Conservation (phyloP, 1,140 invertebrate genomes). For the Bombus confusus region DNA sequence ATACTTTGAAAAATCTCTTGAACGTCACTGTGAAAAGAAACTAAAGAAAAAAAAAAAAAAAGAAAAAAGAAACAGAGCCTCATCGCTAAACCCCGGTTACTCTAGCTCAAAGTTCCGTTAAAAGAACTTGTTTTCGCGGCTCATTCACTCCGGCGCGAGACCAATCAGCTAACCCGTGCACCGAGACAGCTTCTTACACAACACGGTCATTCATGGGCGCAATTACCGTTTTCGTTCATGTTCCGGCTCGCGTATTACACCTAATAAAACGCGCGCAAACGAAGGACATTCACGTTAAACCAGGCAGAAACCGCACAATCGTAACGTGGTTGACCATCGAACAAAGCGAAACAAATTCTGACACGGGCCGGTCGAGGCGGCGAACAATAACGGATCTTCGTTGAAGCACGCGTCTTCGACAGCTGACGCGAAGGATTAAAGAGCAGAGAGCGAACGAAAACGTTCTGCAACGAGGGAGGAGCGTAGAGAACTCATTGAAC, state of each 20-base stretch:
- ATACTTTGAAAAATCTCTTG: not conserved
- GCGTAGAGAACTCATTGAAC: slow-evolving; percentile 69
- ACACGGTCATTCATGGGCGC: not conserved
- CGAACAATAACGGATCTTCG: not conserved
- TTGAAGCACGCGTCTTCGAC: slow-evolving; percentile 19
- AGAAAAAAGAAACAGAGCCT: too few relatives aligned
- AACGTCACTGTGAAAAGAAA: not conserved
- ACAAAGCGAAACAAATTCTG: not conserved
- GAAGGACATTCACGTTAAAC: not conserved
- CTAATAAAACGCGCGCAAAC: not conserved
- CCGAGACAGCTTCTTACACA: not conserved
- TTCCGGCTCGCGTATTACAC: not conserved
- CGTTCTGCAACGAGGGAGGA: not conserved
- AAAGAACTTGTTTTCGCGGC: not conserved
- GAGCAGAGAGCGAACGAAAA: slow-evolving; percentile 32
- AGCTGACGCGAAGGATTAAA: slow-evolving; percentile 44
- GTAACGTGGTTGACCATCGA: not conserved
- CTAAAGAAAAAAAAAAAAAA: not conserved
- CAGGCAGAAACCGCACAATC: slow-evolving; percentile 5
- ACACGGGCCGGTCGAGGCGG: too few relatives aligned
- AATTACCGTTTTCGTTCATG: not conserved
- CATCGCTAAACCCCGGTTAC: not conserved
- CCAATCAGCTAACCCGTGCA: not conserved
- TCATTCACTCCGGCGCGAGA: not conserved
- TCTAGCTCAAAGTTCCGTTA: not conserved